Evolutionary conservation across 1,140 invertebrate species (phyloP).

Genomic region (Agrilus planipennis): DNA sequence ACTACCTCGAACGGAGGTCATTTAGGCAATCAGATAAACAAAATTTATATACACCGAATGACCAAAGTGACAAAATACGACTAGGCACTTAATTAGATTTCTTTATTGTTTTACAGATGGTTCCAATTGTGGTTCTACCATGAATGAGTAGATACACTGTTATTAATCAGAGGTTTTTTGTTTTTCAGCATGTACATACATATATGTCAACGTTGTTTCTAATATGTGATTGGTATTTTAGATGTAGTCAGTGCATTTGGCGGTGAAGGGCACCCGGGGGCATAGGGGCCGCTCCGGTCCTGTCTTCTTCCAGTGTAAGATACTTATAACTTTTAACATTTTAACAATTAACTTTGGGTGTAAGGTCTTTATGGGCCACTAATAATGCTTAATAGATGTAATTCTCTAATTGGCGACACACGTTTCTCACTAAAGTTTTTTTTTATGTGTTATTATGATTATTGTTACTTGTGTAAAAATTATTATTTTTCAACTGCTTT

Average conservation of each 20-base stretch:
- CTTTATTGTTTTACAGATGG: too few species aligned
- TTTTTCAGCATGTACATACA: slow-evolving; percentile 3
- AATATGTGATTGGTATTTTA: slow-evolving; percentile 45
- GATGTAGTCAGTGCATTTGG: slow-evolving; percentile 69
- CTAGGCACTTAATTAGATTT: too few species aligned
- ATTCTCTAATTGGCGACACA: background rate
- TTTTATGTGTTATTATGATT: background rate
- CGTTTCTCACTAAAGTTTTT: background rate
- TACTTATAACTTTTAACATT: slow-evolving; percentile 15
- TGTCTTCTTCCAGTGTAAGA: slow-evolving; percentile 30
- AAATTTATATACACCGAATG: too few species aligned
- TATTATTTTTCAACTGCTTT: background rate
- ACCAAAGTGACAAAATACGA: too few species aligned
- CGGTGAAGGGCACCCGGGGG: slow-evolving; percentile 43
- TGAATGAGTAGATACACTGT: background rate
- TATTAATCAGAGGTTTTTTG: slow-evolving; percentile 2
- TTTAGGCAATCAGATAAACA: too few species aligned
- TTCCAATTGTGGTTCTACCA: too few species aligned
- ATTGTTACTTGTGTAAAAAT: background rate
- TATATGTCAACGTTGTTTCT: slow-evolving; percentile 11
- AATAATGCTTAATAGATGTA: slow-evolving; percentile 15
- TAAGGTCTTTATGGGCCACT: slow-evolving; percentile 13
- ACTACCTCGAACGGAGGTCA: too few species aligned
- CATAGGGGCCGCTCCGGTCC: slow-evolving; percentile 21
- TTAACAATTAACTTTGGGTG: slow-evolving; percentile 4